phyloP scores from a whole-genome alignment of 2,888 invertebrate genomes.

The Rhynchonema sp. region DNA sequence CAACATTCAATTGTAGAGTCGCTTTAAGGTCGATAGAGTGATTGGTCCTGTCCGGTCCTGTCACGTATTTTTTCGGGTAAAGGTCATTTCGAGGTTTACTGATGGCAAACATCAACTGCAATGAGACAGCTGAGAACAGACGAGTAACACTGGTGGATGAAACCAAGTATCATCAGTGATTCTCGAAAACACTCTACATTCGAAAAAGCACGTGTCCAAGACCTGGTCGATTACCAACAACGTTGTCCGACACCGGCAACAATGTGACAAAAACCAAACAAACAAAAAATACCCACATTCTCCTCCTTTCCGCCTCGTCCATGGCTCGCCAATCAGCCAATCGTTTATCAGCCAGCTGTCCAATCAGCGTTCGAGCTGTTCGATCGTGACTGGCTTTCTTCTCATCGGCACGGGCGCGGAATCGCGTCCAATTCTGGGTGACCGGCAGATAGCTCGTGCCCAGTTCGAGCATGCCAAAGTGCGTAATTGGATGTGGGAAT shows the following conservation, averaged over 20 bases:
- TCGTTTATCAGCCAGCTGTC: not conserved
- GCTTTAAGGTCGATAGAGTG: too few relatives aligned
- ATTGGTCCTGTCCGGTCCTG: too few relatives aligned
- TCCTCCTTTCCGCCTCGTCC: not conserved
- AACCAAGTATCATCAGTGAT: not conserved
- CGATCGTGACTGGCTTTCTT: not conserved
- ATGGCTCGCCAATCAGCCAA: not conserved
- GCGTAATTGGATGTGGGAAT: slow-evolving; percentile 83
- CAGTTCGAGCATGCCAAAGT: slow-evolving; percentile 85
- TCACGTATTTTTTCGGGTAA: too few relatives aligned
- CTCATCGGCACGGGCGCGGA: not conserved
- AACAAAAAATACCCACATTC: not conserved
- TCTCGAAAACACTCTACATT: not conserved
- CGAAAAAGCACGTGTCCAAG: not conserved
- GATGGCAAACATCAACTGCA: too few relatives aligned
- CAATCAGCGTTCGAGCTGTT: not conserved
- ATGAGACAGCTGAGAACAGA: not conserved
- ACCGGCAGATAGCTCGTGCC: slow-evolving; percentile 29
- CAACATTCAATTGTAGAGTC: too few relatives aligned
- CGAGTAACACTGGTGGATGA: not conserved
- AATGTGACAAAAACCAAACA: too few relatives aligned
- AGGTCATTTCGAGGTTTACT: too few relatives aligned
- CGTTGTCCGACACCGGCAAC: too few relatives aligned
- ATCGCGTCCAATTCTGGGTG: slow-evolving; percentile 17
- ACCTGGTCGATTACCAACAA: too few relatives aligned